Percentiles rank a stretch among this genome's conserved stretches.
Conservation (phyloP, 1,140 invertebrate genomes). For the Artemia franciscana region DNA sequence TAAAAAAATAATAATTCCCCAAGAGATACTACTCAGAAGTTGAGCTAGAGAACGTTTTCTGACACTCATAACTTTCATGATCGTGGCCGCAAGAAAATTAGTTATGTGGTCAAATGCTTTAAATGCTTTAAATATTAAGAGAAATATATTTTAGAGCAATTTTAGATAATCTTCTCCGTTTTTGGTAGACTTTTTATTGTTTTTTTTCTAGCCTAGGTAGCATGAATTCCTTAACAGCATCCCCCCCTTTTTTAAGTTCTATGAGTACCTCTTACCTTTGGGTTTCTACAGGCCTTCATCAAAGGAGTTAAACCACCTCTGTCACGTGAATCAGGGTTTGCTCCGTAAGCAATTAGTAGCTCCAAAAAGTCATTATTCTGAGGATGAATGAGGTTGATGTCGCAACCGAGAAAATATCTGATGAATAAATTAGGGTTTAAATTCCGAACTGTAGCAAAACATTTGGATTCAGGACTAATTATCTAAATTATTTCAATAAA, state of each 20-base stretch:
- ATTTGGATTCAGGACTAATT: too few relatives aligned
- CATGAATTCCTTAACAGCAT: not conserved
- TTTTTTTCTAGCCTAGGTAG: not conserved
- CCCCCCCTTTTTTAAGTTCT: conserved; percentile 1
- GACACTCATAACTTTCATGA: too few relatives aligned
- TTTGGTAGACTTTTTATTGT: not conserved
- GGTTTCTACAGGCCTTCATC: conserved; percentile 59
- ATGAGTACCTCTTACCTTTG: conserved; percentile 32
- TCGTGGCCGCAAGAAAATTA: too few relatives aligned
- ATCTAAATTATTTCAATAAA: too few relatives aligned
- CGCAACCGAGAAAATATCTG: conserved; percentile 59
- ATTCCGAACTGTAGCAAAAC: too few relatives aligned
- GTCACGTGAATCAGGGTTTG: conserved; percentile 59
- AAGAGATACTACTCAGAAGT: too few relatives aligned
- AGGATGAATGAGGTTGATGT: conserved; percentile 59
- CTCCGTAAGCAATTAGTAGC: conserved; percentile 54
- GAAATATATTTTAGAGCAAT: too few relatives aligned
- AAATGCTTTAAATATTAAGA: too few relatives aligned
- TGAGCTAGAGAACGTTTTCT: too few relatives aligned
- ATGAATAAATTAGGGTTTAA: not conserved
- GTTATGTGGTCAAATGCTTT: too few relatives aligned
- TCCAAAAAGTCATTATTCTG: conserved; percentile 53
- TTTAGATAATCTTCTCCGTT: conserved; percentile 1
- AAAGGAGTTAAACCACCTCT: conserved; percentile 57
- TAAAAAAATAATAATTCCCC: too few relatives aligned